Conservation (phyloP, 2,888 invertebrate species). For the Drosophila pseudotakahashii region DNA sequence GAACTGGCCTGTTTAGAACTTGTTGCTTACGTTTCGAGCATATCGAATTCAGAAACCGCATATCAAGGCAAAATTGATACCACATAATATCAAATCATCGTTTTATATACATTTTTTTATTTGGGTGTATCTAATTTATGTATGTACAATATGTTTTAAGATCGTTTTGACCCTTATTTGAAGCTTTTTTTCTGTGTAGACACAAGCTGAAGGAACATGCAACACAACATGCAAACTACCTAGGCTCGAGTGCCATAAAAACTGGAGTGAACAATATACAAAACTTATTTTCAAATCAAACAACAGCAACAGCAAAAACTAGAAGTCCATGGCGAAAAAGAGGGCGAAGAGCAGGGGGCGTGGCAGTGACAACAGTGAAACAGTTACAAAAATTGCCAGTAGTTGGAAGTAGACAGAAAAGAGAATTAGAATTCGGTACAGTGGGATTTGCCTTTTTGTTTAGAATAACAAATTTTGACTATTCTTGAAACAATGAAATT, state of each 20-base stretch:
- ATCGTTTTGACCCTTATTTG: neutral
- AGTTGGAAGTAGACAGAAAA: conserved; percentile 31
- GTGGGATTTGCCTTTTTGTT: conserved; percentile 34
- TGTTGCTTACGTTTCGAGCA: no score
- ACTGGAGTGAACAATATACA: conserved; percentile 45
- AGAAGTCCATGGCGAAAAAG: conserved; percentile 9
- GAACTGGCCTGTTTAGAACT: no score
- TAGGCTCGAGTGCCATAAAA: conserved; percentile 44
- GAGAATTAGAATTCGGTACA: conserved; percentile 42
- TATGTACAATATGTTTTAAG: neutral
- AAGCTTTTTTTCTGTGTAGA: conserved; percentile 5
- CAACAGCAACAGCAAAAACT: conserved; percentile 39
- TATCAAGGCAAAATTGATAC: no score
- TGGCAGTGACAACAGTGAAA: conserved; percentile 49
- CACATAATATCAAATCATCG: no score
- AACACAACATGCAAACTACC: conserved; percentile 45
- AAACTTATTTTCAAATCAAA: conserved; percentile 76
- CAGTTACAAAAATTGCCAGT: conserved; percentile 42
- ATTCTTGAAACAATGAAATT: no score
- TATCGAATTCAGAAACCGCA: no score
- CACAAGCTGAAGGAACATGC: conserved; percentile 19
- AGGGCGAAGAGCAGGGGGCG: conserved; percentile 34
- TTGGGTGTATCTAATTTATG: no score
- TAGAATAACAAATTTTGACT: no score
- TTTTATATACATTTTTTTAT: no score